Evolutionary conservation across 2,113 vertebrate genomes (phyloP).

Genomic region (Chaetodon auriga): DNA sequence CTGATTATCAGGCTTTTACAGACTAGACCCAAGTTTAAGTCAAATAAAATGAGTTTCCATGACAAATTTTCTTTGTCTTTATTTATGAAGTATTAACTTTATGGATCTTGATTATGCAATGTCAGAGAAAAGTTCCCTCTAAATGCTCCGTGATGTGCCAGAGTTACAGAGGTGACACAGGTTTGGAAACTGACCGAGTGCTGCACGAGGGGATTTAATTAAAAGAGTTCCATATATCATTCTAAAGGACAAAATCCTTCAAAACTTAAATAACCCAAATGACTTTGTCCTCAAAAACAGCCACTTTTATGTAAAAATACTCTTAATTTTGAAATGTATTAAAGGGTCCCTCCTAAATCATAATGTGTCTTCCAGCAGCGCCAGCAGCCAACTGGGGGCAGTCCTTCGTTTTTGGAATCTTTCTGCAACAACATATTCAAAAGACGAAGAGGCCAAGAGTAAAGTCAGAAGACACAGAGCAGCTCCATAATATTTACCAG

Average conservation of each 20-base stretch:
- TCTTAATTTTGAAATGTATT: not conserved
- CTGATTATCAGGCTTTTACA: not conserved
- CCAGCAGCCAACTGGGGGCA: not conserved
- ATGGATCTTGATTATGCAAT: no score
- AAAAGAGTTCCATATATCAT: not conserved
- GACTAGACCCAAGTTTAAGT: no score
- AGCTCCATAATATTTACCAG: slow-evolving; percentile 66
- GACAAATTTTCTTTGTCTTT: not conserved
- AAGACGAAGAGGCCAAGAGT: slow-evolving; percentile 44
- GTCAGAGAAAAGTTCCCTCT: no score
- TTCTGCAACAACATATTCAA: slow-evolving; percentile 13
- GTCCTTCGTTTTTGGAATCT: not conserved
- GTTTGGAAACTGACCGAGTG: not conserved
- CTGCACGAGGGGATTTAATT: not conserved
- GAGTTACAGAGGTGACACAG: not conserved
- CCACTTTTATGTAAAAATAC: not conserved
- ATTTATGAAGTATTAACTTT: not conserved
- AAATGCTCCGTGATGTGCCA: not conserved
- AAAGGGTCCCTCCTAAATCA: not conserved
- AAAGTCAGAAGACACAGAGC: slow-evolving; percentile 54
- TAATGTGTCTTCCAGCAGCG: not conserved
- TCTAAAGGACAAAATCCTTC: not conserved
- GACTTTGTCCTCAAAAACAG: slow-evolving; percentile 8
- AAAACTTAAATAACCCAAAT: not conserved
- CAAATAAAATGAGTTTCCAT: not conserved